A percentile compares a stretch with the other conserved stretches of the same genome.
These are phyloP conservation scores for Amphipyra tragopoginis DNA, from an alignment of 2,888 invertebrate genomes.

Conservation along the genomic window DNA sequence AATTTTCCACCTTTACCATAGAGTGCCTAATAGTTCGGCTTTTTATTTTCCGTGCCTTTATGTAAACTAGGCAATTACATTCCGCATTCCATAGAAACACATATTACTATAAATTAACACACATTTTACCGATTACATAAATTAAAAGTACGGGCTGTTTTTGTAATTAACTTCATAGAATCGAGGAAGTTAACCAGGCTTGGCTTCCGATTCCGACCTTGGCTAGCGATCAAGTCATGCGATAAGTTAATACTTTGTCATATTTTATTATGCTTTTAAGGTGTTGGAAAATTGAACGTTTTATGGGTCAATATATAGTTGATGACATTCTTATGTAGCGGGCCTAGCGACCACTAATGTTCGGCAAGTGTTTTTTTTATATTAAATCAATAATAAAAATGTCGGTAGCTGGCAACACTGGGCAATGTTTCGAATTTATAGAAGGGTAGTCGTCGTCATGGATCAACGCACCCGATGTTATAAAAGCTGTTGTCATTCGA, in stretches of 20 bases:
- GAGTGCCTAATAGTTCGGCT: conserved; percentile 1
- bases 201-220: conserved; percentile 48
- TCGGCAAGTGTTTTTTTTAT: conserved; percentile 13
- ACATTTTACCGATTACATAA: conserved; percentile 32
- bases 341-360: conserved; percentile 12
- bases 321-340: conserved; percentile 10
- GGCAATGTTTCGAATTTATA: too few relatives aligned
- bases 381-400: too few relatives aligned
- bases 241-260: conserved; percentile 28
- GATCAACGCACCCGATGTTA: too few relatives aligned
- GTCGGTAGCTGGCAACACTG: too few relatives aligned
- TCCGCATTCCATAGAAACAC: conserved; percentile 22
- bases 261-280: conserved; percentile 22
- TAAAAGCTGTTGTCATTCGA: too few relatives aligned
- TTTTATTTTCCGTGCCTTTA: background rate
- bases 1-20: background rate
- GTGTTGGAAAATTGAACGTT: conserved; percentile 29
- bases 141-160: conserved; percentile 22
- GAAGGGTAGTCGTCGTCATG: too few relatives aligned
- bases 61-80: conserved; percentile 7
- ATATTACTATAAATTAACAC: conserved; percentile 37
- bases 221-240: conserved; percentile 39
- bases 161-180: conserved; percentile 34
- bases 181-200: conserved; percentile 34
- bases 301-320: conserved; percentile 26